Conservation (phyloP, 35 echinoderm and acorn worm genomes). For the Heliocidaris erythrogramma region DNA sequence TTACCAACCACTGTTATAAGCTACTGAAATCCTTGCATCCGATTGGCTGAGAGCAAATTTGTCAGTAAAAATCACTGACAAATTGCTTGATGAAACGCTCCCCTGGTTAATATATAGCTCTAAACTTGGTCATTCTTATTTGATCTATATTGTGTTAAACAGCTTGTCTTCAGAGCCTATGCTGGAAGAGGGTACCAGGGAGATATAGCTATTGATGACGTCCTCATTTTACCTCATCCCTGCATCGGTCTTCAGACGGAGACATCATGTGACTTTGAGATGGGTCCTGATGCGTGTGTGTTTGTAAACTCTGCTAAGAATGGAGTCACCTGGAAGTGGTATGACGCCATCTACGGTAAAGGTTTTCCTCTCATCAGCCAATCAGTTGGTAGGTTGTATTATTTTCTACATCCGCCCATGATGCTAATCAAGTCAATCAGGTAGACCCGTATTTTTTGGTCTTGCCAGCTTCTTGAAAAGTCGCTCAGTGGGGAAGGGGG, state of each 20-base stretch:
- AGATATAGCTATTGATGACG: constrained; percentile 31
- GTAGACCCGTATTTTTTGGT: too few species aligned
- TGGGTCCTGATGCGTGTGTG: background rate
- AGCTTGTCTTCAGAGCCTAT: constrained; percentile 19
- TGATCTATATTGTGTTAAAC: background rate
- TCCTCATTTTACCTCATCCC: constrained; percentile 15
- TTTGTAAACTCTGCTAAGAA: background rate
- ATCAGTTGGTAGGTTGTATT: constrained; percentile 20
- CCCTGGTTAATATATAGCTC: too few species aligned
- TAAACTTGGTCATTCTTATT: too few species aligned
- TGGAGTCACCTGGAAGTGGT: constrained; percentile 19
- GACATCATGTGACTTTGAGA: constrained; percentile 18
- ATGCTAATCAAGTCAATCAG: too few species aligned
- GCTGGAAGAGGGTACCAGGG: constrained; percentile 16
- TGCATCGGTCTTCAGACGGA: background rate
- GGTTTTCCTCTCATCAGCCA: constrained; percentile 3
- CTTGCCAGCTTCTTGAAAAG: too few species aligned
- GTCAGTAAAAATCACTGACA: too few species aligned
- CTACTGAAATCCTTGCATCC: too few species aligned
- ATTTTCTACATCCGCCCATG: too few species aligned
- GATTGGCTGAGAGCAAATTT: too few species aligned
- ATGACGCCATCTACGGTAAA: constrained; percentile 6
- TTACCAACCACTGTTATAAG: too few species aligned
- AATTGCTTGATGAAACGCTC: too few species aligned
- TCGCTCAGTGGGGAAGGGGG: too few species aligned